Evolutionary conservation across 2,797 vertebrate genomes (phyloP), one percentile per base, ranked within the genome.

Genomic region (Anniella stebbinsi): DNA sequence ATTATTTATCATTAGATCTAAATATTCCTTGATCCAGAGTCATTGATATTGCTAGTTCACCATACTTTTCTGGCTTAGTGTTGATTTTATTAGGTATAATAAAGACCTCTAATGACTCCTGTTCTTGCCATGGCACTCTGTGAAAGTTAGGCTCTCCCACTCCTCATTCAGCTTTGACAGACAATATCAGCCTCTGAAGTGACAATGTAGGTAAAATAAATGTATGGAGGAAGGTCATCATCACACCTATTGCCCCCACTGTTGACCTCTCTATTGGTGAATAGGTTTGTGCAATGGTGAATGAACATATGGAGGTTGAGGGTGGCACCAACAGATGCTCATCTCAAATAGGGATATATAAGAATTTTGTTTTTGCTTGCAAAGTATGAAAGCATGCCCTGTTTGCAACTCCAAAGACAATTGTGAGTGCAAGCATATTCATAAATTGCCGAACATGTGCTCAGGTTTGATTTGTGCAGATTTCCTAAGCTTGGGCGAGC

Each of bases 1-100:
- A 84, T 87, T 89, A 0, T 84, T 84, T 92, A 80, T 38, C 82
- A 88, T 11, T 81, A n/a, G 28, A 67, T 76, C 12, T 41, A 84
- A 88, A 88, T 87, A 72, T 1, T 80, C 92, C 91, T 38, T 54
- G 25, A 75, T 84, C 6, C 45, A 57, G 69, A 18, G 11, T 72
- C 90, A 60, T 54, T 48, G 38, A 0, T 45, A 80, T 80, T 67
- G 28, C 78, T 86, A 92, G 90, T 41, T 90, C n/a, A 6, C 80
- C 41, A n/a, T 78, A 33, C 9, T 69, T 0, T 13, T 87, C 38
- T 69, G 72, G 69, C 76, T 83, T 1, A 1, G 0, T 1, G 84
- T 3, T 38, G 57, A 90, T 0, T 48, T 60, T 89, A 54, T 33
- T 9, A 67, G 17, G 73, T 92, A 0, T 48, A 85, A 70, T 28